Base-by-base conservation (phyloP, 2,113 vertebrate genomes). In the Anoplopoma fimbria region DNA sequence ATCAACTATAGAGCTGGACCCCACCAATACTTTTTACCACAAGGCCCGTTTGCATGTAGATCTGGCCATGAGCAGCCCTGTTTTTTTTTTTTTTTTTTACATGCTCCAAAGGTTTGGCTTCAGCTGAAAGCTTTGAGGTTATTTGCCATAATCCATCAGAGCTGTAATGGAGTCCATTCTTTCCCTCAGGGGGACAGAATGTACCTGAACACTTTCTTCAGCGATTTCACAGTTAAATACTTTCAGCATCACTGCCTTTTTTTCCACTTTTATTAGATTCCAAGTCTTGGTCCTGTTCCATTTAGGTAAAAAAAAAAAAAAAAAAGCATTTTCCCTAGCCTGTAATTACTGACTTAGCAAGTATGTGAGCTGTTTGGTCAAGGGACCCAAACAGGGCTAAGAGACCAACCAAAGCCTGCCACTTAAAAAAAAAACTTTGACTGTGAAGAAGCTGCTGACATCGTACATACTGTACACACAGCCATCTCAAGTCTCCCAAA, bases 361-460 rank as follows among this genome's bases (percentile, higher is more conserved):
- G 55, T 45, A 12, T 34, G 25, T 70, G 36, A 13, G 42, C 9
- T 23, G 10, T 72, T 55, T 40, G 14, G 9, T 55, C 38, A 17
- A 17, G 7, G 27, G 17, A 38, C n/a, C n/a, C 29, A 4, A 64
- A n/a, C 29, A 17, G 9, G 31, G 15, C 55, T 15, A 13, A 58
- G 55, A 27, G 25, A 27, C 53, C 9, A 3, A 53, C 23, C 0
- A 53, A 53, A 53, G 49, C 49, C 53, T 9, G n/a, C 53, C 23
- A 55, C n/a, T 25, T 27, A 12, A 57, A 57, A 25, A 13, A 12
- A 57, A 57, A 25, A 13, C 25, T 58, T 15, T 15, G 2, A 58
- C 55, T 58, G 55, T 29, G 55, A 58, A 15, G n/a, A 77, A 29
- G 55, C 76, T 29, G 57, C n/a, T n/a, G 45, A 6, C 33, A n/a